Evolutionary conservation across 2,797 vertebrate genomes (phyloP), one percentile per base, ranked within the genome.

Genomic region (Eulemur coronatus): DNA sequence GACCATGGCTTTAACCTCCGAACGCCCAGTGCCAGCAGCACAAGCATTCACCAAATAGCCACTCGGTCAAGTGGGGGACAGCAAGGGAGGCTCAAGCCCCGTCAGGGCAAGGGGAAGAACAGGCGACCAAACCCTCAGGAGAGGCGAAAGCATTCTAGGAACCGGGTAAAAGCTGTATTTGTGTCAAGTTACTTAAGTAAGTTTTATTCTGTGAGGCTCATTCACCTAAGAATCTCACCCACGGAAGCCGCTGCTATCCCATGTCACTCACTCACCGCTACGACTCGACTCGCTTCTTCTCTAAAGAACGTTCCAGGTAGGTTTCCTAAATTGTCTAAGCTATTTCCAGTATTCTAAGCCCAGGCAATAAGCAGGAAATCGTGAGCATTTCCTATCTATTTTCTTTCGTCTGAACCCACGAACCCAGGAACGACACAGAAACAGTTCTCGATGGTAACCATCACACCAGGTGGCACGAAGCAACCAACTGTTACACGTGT

Each of bases 401-500:
- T 38, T 76, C 4, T 38, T 57, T 26, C 7, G 2, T 63, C 61
- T 87, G 69, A 82, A 52, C 55, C 76, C n/a, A 26, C 12, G 30
- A 46, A 33, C 26, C 46, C 73, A 43, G 14, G 43, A 30, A 61
- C 1, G 4, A 30, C 9, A 69, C n/a, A 35, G 18, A 59, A 65
- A 24, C 28, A 46, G 14, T 28, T 38, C 30, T 4, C 14, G 28
- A 41, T 2, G 15, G 15, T 3, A 12, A 50, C 43, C 15, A 12
- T 30, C 12, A 48, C 63, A 73, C n/a, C 8, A 24, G 10, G 1
- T 1, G 0, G 12, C 63, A 61, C 1, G 13, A 22, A 4, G 41
- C 4, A 7, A 18, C 20, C 15, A 0, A 3, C 2, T 1, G 8
- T 17, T 50, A 2, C 14, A 0, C 0, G 15, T 2, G 0, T 35